Percentiles rank a stretch among this genome's conserved stretches.
These are phyloP conservation scores for Calameuta idolon DNA, from an alignment of 2,888 invertebrate genomes.

Conservation along the genomic window DNA sequence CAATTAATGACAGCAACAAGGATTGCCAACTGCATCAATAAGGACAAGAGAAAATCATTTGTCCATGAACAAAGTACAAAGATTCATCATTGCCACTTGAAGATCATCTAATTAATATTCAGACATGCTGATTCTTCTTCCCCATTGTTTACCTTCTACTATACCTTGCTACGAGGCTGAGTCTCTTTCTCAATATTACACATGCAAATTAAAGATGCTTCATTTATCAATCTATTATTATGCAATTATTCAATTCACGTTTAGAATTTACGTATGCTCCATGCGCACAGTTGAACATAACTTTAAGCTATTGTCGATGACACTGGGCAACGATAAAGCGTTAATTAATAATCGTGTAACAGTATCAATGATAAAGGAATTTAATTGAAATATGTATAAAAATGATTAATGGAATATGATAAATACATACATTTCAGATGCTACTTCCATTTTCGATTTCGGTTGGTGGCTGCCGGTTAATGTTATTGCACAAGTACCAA, in stretches of 20 bases:
- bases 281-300: not conserved
- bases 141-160: too few relatives aligned
- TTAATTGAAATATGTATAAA: not conserved
- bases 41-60: too few relatives aligned
- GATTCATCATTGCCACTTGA: too few relatives aligned
- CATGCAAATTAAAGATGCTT: not conserved
- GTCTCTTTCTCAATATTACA: too few relatives aligned
- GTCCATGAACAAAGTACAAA: too few relatives aligned
- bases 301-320: not conserved
- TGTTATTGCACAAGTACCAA: slow-evolving; percentile 22
- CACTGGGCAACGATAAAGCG: not conserved
- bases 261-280: not conserved
- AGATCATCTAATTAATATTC: too few relatives aligned
- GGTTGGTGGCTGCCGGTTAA: slow-evolving; percentile 32
- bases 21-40: too few relatives aligned
- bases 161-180: too few relatives aligned
- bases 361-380: not conserved
- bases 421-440: slow-evolving; percentile 61
- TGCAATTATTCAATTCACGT: not conserved
- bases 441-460: slow-evolving; percentile 56
- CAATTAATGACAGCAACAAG: too few relatives aligned
- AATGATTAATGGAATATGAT: not conserved
- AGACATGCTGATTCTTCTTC: too few relatives aligned
- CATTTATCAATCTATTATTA: not conserved
- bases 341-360: not conserved